A percentile compares a stretch with the other conserved stretches of the same genome.
phyloP scores from a whole-genome alignment of 2,888 invertebrate genomes.

The Thelaira solivaga region DNA sequence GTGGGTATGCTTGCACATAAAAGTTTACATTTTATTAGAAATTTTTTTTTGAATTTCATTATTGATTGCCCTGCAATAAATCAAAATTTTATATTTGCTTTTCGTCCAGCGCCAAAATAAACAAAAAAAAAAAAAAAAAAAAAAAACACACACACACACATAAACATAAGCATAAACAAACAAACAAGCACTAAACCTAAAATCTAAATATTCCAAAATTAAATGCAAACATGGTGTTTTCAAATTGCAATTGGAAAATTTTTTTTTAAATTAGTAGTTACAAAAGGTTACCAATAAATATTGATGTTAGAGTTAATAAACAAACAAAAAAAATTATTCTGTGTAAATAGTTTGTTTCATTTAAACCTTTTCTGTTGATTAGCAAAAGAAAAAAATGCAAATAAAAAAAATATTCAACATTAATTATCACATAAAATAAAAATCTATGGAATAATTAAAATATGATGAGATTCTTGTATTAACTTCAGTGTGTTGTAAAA shows the following conservation, averaged over 20 bases:
- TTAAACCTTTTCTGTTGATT: too few species aligned
- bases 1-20: neutral
- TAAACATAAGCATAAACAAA: too few species aligned
- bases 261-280: neutral
- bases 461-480: too few species aligned
- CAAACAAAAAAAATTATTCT: too few species aligned
- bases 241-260: neutral
- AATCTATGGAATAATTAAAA: too few species aligned
- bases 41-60: constrained; percentile 43
- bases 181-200: constrained; percentile 2
- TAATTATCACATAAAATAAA: too few species aligned
- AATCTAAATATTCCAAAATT: constrained; percentile 14
- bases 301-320: neutral
- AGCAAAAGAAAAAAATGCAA: too few species aligned
- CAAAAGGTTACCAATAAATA: neutral
- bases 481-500: too few species aligned
- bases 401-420: too few species aligned
- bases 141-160: too few species aligned
- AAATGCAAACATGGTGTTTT: neutral
- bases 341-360: too few species aligned
- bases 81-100: constrained; percentile 59
- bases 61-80: constrained; percentile 60
- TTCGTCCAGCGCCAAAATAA: constrained; percentile 10
- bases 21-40: constrained; percentile 44
- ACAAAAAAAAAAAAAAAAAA: constrained; percentile 1